A percentile compares a stretch with the other conserved stretches of the same genome.
These are phyloP conservation scores for Paralvinella palmiformis DNA, from an alignment of 1,140 invertebrate genomes.

Conservation along the genomic window DNA sequence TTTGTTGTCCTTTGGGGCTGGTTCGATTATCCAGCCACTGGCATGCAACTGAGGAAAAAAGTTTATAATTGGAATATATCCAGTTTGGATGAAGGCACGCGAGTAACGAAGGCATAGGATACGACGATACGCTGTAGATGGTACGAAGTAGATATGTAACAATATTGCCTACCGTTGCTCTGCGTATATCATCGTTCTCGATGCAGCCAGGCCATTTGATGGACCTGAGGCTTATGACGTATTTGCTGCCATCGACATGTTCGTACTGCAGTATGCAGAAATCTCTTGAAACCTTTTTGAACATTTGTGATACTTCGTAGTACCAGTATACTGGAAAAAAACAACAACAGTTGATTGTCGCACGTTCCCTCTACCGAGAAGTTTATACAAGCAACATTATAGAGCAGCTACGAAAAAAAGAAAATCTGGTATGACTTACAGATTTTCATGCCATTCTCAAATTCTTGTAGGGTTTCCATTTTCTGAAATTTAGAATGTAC, in stretches of 20 bases:
- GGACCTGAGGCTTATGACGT: conserved; percentile 35
- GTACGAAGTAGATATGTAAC: neutral
- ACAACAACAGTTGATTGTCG: conserved; percentile 7
- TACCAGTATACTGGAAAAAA: conserved; percentile 41
- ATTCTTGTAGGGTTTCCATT: conserved; percentile 37
- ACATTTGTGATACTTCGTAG: conserved; percentile 38
- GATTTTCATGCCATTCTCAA: conserved; percentile 36
- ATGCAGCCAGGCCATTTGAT: conserved; percentile 28
- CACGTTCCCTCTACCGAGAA: neutral
- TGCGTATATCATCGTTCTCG: conserved; percentile 16
- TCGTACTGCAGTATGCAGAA: conserved; percentile 40
- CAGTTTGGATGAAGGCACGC: neutral
- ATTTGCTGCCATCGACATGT: too few species aligned
- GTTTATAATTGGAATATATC: neutral
- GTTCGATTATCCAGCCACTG: conserved; percentile 47
- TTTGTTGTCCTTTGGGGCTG: conserved; percentile 35
- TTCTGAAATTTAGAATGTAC: conserved; percentile 29
- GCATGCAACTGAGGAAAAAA: conserved; percentile 32
- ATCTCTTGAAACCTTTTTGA: conserved; percentile 38
- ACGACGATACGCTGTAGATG: neutral
- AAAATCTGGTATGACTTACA: conserved; percentile 34
- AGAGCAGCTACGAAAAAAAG: too few species aligned
- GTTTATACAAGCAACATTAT: too few species aligned
- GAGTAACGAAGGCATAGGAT: neutral
- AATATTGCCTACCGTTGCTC: conserved; percentile 28